Base-by-base conservation (phyloP, 2,888 invertebrate genomes). In the Trichopoda pennipes region DNA sequence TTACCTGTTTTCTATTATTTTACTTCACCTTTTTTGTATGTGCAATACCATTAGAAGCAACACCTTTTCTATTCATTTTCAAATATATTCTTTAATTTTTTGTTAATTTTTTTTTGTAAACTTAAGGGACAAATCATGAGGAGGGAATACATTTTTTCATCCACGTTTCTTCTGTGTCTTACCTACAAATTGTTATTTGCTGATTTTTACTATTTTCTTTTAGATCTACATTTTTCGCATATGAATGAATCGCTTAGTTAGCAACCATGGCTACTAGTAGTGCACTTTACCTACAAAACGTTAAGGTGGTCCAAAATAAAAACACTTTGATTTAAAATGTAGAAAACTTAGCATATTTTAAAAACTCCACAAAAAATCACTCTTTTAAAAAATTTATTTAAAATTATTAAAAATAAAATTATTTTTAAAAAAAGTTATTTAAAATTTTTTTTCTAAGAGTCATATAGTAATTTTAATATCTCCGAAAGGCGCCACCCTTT, bases 221-320 rank as follows among this genome's bases (percentile, higher is more conserved):
- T 55, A 23, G 21, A 51, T 14, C 12, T 23, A 10, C 4, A 49
- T 17, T 49, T 49, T 49, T 49, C 9, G 9, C 9, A 49, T 17
- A 17, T 6, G 16, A 61, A 63, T 49, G 56, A 64, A 56, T 72
- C 66, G 83, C 74, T 81, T 83, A 78, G 78, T 78, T 83, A 78
- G 83, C 83, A 74, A 28, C 70, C 78, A 74, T 72, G 42, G 47
- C 72, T 66, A 72, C 66, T 47, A 21, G 17, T 35, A 9, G 1
- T 1, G 16, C 44, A 55, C 44, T 19, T 8, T 42, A 56, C 23
- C 17, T 21, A 28, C 19, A 42, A 32, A 47, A 28, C 9, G 8
- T 38, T 70, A 77, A 49, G 77, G 77, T 7, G 7, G n/a, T 21
- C 0, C 14, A 14, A 16, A 16, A 23, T 38, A 1, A 1, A n/a